These are phyloP conservation scores for Ciona savignyi DNA, from an alignment of 23 tunicate species.

Conservation along the genomic window DNA sequence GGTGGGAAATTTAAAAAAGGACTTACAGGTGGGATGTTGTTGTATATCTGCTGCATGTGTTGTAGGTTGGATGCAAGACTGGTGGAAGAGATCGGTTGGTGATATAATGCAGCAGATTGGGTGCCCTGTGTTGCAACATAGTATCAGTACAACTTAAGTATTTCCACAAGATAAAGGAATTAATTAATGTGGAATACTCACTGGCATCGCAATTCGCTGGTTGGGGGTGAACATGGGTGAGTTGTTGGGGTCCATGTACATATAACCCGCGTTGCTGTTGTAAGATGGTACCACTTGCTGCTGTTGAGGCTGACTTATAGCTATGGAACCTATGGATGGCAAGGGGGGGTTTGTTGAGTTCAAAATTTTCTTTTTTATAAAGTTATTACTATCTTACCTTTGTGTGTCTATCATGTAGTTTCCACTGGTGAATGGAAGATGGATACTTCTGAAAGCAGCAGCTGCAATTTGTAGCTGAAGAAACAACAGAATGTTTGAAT, in stretches of 20 bases:
- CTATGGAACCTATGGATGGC: too few relatives aligned
- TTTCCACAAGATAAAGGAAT: too few relatives aligned
- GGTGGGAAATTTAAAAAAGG: background rate
- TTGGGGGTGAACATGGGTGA: constrained; percentile 4
- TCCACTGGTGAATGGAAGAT: background rate
- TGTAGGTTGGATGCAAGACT: constrained; percentile 82
- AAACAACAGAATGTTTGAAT: too few relatives aligned
- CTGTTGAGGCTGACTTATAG: too few relatives aligned
- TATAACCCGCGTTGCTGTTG: constrained; percentile 9
- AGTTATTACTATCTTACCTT: background rate
- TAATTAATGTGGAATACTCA: background rate
- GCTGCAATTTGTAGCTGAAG: too few relatives aligned
- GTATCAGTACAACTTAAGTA: too few relatives aligned
- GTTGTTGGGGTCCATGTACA: background rate
- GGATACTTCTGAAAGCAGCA: too few relatives aligned
- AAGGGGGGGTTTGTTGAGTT: too few relatives aligned
- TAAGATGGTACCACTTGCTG: constrained; percentile 10
- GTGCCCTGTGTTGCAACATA: too few relatives aligned
- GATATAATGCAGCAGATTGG: constrained; percentile 21
- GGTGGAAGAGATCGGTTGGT: constrained; percentile 74
- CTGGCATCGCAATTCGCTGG: constrained; percentile 15
- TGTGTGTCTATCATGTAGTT: background rate
- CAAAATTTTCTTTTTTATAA: too few relatives aligned
- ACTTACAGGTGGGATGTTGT: constrained; percentile 53
- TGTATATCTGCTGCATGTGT: constrained; percentile 83